Base-by-base conservation (phyloP, 2,888 invertebrate species). In the Sialis fuliginosa region DNA sequence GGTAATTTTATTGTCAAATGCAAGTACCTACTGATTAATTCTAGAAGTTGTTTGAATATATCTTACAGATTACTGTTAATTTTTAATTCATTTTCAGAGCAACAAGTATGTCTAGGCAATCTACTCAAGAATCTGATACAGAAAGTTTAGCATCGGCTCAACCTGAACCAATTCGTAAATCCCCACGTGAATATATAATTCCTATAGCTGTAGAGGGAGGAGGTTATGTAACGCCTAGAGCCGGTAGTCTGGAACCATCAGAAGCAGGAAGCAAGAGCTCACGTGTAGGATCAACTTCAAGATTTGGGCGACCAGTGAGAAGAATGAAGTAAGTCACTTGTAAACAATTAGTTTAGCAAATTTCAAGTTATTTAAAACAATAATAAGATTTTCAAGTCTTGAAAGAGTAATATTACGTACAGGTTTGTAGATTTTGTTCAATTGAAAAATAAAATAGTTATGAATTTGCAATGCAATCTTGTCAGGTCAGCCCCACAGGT, bases 121-220 rank as follows among this genome's bases (percentile, higher is more conserved):
- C 80, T 7, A 81, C 80, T 1, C 70, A 70, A 49, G 79, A 80
- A 50, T 79, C 81, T 7, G 86, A 88, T 55, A 80, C 82, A 0
- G 79, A 77, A 53, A 71, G 70, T 55, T 72, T 63, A 54, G 65
- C 67, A 8, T 65, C 70, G 6, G 55, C 60, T 4, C 70, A 72
- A 22, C 69, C 70, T 56, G 81, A 83, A 61, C 85, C 87, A 6
- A 88, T 89, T 59, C 80, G 84, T 60, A 90, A 89, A 67, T 87
- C 87, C 9, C 87, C 89, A 10, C 73, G 90, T 40, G 90, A 91
- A 66, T 89, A 87, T 60, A 89, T 91, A 57, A 90, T 91, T 64
- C 90, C 90, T n/a, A 90, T 91, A 58, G 87, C 88, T 12, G 82
- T 90, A 47, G 90, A 91, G 64, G 90, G 89, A 54, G 88, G 87